Evolutionary conservation across 2,797 vertebrate species (phyloP).

Genomic region (Pelobates cultripes): DNA sequence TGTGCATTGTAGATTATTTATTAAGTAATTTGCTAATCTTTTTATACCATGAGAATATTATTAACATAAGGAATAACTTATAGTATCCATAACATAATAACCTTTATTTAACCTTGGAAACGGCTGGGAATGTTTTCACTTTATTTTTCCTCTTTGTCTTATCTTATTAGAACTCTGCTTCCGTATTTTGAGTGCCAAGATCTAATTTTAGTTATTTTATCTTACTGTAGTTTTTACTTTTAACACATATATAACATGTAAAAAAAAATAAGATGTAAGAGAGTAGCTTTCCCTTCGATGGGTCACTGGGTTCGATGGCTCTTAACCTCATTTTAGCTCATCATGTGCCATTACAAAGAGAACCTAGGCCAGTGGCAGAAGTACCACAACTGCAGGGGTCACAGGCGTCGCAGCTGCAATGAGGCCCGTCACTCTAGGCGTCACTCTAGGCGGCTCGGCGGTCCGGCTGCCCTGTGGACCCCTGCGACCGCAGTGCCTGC

Average conservation of each 20-base stretch:
- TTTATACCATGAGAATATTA: background rate
- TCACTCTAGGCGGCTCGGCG: too few species aligned
- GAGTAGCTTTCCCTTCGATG: too few species aligned
- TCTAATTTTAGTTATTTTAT: conserved; percentile 28
- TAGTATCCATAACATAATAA: background rate
- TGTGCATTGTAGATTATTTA: background rate
- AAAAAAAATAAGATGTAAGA: too few species aligned
- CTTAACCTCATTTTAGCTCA: too few species aligned
- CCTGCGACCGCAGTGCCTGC: too few species aligned
- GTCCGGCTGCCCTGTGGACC: too few species aligned
- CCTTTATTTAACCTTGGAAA: conserved; percentile 37
- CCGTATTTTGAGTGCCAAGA: conserved; percentile 25
- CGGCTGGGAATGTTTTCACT: conserved; percentile 26
- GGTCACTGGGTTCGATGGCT: too few species aligned
- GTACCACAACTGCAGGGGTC: too few species aligned
- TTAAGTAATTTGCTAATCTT: background rate
- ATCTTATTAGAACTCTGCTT: conserved; percentile 48
- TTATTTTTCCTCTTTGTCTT: conserved; percentile 41
- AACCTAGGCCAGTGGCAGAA: too few species aligned
- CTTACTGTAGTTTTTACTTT: conserved; percentile 34
- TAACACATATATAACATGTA: background rate
- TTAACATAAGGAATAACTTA: background rate
- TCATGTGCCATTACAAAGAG: too few species aligned
- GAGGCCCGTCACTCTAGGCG: too few species aligned
- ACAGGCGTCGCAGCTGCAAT: too few species aligned